Conservation (phyloP, 2,113 vertebrate genomes). For the Rostratula benghalensis region DNA sequence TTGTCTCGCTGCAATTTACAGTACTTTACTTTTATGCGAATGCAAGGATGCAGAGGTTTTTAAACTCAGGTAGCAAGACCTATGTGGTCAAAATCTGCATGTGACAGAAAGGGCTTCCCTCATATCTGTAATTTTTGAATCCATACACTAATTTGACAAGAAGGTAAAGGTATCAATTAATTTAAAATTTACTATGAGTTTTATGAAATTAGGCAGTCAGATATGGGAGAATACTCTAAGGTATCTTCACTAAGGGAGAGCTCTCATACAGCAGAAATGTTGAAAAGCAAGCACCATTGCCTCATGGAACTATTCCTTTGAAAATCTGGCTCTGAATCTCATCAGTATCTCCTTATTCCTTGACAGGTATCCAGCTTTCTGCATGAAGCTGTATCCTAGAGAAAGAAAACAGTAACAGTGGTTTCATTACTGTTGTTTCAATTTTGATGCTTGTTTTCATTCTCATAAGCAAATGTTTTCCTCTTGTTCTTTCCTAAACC, state of each 20-base stretch:
- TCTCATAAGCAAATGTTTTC: constrained; percentile 38
- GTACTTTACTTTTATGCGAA: background rate
- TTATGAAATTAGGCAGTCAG: background rate
- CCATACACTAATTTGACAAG: background rate
- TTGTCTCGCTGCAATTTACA: background rate
- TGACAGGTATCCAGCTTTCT: background rate
- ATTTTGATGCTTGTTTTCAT: constrained; percentile 33
- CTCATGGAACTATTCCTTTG: background rate
- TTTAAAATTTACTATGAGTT: background rate
- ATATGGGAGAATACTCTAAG: background rate
- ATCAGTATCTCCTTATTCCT: background rate
- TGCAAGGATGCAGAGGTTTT: background rate
- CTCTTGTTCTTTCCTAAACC: constrained; percentile 33
- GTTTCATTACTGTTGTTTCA: constrained; percentile 27
- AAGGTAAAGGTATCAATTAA: background rate
- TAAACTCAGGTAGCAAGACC: background rate
- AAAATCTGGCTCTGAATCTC: background rate
- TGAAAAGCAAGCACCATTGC: background rate
- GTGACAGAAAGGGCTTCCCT: background rate
- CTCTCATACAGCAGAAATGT: background rate
- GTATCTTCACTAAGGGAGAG: background rate
- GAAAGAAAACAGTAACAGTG: constrained; percentile 2
- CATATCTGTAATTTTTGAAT: background rate
- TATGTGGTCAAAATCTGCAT: background rate
- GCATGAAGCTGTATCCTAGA: background rate